Evolutionary conservation across 23 tunicate species (phyloP).

Genomic region (Diplosoma virens): DNA sequence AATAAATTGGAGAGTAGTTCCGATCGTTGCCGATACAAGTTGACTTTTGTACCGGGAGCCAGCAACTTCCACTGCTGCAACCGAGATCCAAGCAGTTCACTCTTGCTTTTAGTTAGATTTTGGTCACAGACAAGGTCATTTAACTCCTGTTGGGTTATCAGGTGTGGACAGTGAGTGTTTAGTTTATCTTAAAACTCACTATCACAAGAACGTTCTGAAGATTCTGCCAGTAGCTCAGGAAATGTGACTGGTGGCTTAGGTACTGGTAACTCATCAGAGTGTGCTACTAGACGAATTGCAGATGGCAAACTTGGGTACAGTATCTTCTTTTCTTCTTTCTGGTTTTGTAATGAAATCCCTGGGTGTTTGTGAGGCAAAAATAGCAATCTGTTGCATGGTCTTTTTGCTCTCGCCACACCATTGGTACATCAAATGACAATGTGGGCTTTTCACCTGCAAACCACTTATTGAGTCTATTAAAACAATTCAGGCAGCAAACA

Average conservation of each 20-base stretch:
- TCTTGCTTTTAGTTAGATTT: not conserved
- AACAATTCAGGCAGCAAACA: slow-evolving; percentile 8
- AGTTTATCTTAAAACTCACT: not conserved
- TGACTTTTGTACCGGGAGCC: slow-evolving; percentile 8
- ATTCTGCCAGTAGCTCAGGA: not conserved
- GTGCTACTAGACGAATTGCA: slow-evolving; percentile 19
- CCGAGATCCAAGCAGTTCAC: slow-evolving; percentile 12
- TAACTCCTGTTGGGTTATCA: slow-evolving; percentile 13
- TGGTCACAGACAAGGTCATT: slow-evolving; percentile 1
- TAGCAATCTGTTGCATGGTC: slow-evolving; percentile 27
- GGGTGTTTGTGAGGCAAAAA: slow-evolving; percentile 27
- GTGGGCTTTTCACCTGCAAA: slow-evolving; percentile 16
- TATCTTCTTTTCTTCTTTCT: not conserved
- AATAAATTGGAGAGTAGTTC: not conserved
- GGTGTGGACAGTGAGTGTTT: not conserved
- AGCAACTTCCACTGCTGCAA: slow-evolving; percentile 33
- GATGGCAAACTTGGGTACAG: not conserved
- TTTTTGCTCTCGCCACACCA: slow-evolving; percentile 30
- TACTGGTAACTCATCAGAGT: slow-evolving; percentile 9
- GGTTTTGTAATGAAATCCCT: slow-evolving; percentile 1
- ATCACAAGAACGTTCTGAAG: not conserved
- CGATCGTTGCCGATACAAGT: slow-evolving; percentile 7
- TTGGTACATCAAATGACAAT: slow-evolving; percentile 35
- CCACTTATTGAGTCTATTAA: slow-evolving; percentile 12
- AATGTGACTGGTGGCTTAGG: not conserved